These are phyloP conservation scores for Ochropleura leucogaster DNA, from an alignment of 2,888 invertebrate species.

Conservation along the genomic window DNA sequence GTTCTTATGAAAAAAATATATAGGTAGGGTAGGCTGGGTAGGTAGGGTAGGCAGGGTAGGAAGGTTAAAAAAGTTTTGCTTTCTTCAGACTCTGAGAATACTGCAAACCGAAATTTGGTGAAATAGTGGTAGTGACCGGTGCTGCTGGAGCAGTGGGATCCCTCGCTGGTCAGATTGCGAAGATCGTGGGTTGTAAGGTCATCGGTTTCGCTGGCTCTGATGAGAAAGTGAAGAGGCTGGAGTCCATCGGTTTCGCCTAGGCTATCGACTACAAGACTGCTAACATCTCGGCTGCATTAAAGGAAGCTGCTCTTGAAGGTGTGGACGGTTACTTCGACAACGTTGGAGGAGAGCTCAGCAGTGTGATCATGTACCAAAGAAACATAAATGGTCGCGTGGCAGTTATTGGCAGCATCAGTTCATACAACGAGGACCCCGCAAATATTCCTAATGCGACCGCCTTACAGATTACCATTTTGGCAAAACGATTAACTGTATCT, in stretches of 20 bases:
- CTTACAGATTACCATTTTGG: constrained; percentile 89
- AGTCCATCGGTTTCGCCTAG: constrained; percentile 92
- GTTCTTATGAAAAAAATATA: no score
- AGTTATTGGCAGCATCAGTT: constrained; percentile 83
- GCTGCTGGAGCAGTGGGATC: constrained; percentile 95
- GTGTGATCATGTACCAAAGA: constrained; percentile 90
- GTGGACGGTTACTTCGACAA: constrained; percentile 94
- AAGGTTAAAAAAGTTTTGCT: no score
- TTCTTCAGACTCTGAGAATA: constrained; percentile 93
- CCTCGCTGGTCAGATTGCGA: constrained; percentile 94
- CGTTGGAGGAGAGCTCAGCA: constrained; percentile 92
- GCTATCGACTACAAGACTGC: constrained; percentile 93
- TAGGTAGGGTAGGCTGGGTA: no score
- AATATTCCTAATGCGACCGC: constrained; percentile 77
- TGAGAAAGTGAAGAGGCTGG: constrained; percentile 80
- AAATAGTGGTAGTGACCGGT: constrained; percentile 93
- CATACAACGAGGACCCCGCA: constrained; percentile 75
- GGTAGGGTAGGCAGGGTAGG: no score
- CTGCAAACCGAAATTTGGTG: constrained; percentile 93
- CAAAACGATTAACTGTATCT: constrained; percentile 91
- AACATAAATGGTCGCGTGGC: constrained; percentile 90
- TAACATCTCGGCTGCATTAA: constrained; percentile 87
- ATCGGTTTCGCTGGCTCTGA: constrained; percentile 93
- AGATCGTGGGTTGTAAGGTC: constrained; percentile 91
- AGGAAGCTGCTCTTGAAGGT: constrained; percentile 89